Conservation (phyloP, 1,140 invertebrate species). For the Nylanderia fulva region DNA sequence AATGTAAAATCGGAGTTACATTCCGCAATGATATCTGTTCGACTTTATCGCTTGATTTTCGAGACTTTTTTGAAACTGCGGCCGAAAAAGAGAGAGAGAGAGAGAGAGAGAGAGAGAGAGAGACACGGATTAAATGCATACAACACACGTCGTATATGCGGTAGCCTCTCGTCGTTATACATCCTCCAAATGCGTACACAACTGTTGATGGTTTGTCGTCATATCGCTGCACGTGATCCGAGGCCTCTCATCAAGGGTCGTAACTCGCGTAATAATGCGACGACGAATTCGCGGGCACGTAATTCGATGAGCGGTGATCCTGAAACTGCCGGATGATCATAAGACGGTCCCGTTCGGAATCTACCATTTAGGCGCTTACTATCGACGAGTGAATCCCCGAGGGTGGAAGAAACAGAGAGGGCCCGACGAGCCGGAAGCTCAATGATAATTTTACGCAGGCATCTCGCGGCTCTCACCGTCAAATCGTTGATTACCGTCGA, state of each 20-base stretch:
- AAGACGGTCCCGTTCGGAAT: conserved; percentile 78
- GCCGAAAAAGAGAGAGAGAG: too few relatives aligned
- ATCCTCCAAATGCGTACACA: conserved; percentile 71
- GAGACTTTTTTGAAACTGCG: not conserved
- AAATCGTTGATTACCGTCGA: conserved; percentile 68
- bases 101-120: too few relatives aligned
- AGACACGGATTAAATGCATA: conserved; percentile 46
- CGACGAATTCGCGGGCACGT: conserved; percentile 74
- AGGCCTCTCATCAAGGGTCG: conserved; percentile 83
- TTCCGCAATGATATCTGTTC: not conserved
- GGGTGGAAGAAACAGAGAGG: conserved; percentile 52
- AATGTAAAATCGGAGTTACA: not conserved
- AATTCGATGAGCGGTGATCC: conserved; percentile 78
- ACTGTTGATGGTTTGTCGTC: conserved; percentile 74
- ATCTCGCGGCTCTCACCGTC: conserved; percentile 61
- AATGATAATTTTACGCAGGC: conserved; percentile 63
- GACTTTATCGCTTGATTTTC: conserved; percentile 23
- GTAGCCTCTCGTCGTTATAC: conserved; percentile 64
- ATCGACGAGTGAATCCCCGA: conserved; percentile 66
- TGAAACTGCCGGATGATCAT: conserved; percentile 82
- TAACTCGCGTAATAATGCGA: conserved; percentile 82
- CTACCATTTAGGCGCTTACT: conserved; percentile 71
- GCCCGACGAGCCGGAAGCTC: conserved; percentile 66
- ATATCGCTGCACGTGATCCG: conserved; percentile 74
- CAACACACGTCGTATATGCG: conserved; percentile 54